A percentile compares a stretch with the other conserved stretches of the same genome.
phyloP scores from a whole-genome alignment of 2,797 vertebrate genomes.

The Pseudopleuronectes americanus region DNA sequence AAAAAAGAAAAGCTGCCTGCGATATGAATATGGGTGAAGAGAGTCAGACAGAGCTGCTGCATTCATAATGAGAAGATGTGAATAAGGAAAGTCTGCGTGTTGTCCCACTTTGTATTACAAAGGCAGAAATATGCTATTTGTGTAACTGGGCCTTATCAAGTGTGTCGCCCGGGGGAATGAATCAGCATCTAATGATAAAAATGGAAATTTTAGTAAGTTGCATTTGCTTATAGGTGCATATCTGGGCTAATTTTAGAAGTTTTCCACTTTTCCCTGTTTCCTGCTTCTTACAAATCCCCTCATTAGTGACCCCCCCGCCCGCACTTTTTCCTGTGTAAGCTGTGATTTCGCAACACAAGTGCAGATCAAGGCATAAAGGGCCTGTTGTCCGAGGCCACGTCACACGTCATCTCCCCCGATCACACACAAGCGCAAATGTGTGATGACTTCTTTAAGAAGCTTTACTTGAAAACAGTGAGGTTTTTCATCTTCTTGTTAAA shows the following conservation, averaged over 20 bases:
- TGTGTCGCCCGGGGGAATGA: background rate
- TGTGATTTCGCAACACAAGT: slow-evolving; percentile 63
- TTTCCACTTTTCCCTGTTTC: background rate
- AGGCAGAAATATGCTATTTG: slow-evolving; percentile 12
- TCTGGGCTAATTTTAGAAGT: background rate
- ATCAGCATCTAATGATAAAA: slow-evolving; percentile 8
- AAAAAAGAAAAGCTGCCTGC: slow-evolving; percentile 19
- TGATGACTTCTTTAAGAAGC: slow-evolving; percentile 57
- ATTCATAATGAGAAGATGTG: slow-evolving; percentile 5
- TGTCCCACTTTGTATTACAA: background rate
- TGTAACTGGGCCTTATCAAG: background rate
- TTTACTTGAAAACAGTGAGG: slow-evolving; percentile 55
- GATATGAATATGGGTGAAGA: slow-evolving; percentile 30
- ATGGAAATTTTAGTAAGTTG: background rate
- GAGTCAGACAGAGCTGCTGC: slow-evolving; percentile 10
- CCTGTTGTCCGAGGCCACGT: slow-evolving; percentile 59
- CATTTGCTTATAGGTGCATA: background rate
- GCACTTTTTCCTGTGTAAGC: slow-evolving; percentile 41
- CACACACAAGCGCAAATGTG: slow-evolving; percentile 31
- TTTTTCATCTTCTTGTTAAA: slow-evolving; percentile 22
- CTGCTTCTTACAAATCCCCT: slow-evolving; percentile 53
- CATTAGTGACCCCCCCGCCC: slow-evolving; percentile 19
- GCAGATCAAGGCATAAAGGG: slow-evolving; percentile 75
- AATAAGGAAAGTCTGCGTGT: slow-evolving; percentile 3
- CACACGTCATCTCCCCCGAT: slow-evolving; percentile 17